Base-by-base conservation (phyloP, 53 echinoderm and acorn worm species). In the Holothuria scabra region DNA sequence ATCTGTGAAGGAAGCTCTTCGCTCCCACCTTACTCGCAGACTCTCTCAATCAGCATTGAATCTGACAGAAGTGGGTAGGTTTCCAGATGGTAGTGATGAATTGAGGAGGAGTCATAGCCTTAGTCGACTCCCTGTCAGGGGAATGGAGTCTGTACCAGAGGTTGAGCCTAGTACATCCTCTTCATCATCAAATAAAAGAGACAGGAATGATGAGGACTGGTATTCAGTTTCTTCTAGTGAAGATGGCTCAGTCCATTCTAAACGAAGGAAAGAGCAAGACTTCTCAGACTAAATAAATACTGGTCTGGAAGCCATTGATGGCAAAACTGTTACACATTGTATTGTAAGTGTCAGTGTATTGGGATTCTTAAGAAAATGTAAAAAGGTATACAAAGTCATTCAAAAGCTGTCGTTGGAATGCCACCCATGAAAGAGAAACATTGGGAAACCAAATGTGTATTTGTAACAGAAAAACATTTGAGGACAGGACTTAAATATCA, bases 31-130 rank as follows among this genome's bases (percentile, higher is more conserved):
- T 12, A 89, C 91, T 21, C 85, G 90, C 8, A 89, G 96, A 13
- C 88, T 93, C 56, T 93, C 96, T 12, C 96, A 95, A 72, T 95
- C 96, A 0, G 96, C 96, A 6, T 80, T 95, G 65, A 95, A 95
- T 64, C 93, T 95, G 7, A 90, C 91, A 3, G 96, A 95, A n/a
- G 91, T 93, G 8, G 93, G 91, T 8, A 46, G 88, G 37, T 68
- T 85, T 56, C 88, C 91, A 13, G 71, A 82, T 49, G 85, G 76
- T 14, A 67, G 72, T 6, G 93, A 90, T 52, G 85, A 85, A 74
- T 85, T 95, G 29, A 85, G 91, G 3, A 82, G 96, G 19, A 91
- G 96, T 69, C 88, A 87, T 57, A 95, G 96, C 76, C 80, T 95
- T 46, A 91, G 96, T 56, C 56, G 91, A 19, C 86, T 95, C 19